Percentiles rank a stretch among this genome's conserved stretches.
phyloP scores from a whole-genome alignment of 2,113 vertebrate species.

The Miniopterus natalensis region DNA sequence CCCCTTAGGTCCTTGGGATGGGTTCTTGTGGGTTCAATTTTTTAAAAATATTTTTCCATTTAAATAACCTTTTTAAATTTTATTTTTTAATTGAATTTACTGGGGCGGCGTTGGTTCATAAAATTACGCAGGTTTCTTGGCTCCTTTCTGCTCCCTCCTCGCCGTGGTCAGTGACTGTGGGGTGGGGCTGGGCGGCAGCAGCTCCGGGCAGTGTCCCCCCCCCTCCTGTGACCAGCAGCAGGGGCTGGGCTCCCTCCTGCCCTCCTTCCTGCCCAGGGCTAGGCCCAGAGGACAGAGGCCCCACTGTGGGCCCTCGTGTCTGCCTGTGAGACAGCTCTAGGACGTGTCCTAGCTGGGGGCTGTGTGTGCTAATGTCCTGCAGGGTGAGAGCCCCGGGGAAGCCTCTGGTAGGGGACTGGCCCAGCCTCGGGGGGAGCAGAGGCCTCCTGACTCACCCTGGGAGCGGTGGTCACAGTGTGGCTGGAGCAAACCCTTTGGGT shows the following conservation, averaged over 20 bases:
- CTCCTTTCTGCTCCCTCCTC: background rate
- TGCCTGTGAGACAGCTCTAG: background rate
- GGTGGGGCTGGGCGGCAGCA: too few relatives aligned
- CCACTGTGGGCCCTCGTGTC: too few relatives aligned
- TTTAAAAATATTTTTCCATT: background rate
- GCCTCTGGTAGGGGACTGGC: background rate
- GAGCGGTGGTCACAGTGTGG: fast-evolving
- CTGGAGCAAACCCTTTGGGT: fast-evolving
- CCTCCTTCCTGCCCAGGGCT: background rate
- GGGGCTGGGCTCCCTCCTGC: background rate
- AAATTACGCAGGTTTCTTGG: background rate
- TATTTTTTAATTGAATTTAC: background rate
- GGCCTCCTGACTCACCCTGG: background rate
- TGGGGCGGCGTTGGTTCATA: background rate
- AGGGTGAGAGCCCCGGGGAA: background rate
- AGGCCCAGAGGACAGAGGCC: background rate
- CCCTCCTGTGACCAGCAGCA: background rate
- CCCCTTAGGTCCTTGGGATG: background rate
- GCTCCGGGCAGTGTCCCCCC: background rate
- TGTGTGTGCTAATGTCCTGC: fast-evolving
- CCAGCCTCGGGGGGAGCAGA: too few relatives aligned
- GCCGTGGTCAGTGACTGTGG: background rate
- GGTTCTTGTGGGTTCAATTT: background rate
- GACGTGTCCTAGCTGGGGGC: background rate
- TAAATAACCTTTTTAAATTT: background rate